Base-by-base conservation (phyloP, 2,888 invertebrate species). In the Calliphora vomitoria region DNA sequence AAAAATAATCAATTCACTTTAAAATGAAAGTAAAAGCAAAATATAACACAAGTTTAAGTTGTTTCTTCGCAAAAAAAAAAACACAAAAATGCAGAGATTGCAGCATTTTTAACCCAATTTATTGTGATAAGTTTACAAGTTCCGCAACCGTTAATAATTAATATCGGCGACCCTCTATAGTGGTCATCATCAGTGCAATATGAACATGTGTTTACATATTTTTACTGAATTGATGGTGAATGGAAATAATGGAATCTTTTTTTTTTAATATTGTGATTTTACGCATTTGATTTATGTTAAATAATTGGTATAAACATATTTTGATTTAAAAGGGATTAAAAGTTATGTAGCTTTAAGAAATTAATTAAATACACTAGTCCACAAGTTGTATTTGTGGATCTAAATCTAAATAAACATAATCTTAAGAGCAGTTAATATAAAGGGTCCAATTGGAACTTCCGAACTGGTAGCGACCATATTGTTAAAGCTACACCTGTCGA, bases 21-120 rank as follows among this genome's bases (percentile, higher is more conserved):
- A 20, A 66, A 55, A 66, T 79, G 35, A 78, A 71, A 82, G 68
- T 68, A 41, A 82, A 82, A 82, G 25, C 41, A 4, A 64, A 38
- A 55, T 20, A 18, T 38, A 53, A 44, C 60, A 60, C 25, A 25
- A 41, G 4, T 1, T 38, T 25, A 25, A 25, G 25, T 25, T 25
- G 25, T 25, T 25, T 25, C 25, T 38, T 3, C n/a, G n/a, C 18
- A 4, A n/a, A 8, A 11, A 31, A n/a, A 35, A 44, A 11, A 44
- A 44, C 44, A 44, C 10, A 10, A 11, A 44, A 15, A 10, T 18
- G 15, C 53, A 41, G 55, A 55, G 53, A 44, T 31, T 55, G 10
- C 44, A 47, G 31, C 44, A 69, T 60, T 69, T 69, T 18, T 58
- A 47, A 69, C 20, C 35, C 8, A 69, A 79, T 79, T 58, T 60